Percentiles rank a stretch among this genome's conserved stretches.
Conservation (phyloP, 2,113 vertebrate species). For the Anoplopoma fimbria region DNA sequence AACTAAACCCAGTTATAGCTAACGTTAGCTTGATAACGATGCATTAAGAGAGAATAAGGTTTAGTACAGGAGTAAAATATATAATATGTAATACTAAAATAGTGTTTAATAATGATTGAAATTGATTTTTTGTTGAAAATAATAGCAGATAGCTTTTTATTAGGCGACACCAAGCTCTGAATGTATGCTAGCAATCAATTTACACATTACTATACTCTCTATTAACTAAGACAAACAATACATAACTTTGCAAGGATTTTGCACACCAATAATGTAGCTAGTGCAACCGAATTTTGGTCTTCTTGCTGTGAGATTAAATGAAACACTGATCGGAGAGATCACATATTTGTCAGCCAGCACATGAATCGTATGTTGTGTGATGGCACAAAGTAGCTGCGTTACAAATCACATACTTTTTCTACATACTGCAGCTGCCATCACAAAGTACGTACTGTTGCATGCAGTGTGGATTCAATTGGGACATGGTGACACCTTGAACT, state of each 20-base stretch:
- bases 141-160: background rate
- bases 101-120: background rate
- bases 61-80: background rate
- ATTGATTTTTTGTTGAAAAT: too few relatives aligned
- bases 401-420: background rate
- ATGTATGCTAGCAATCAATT: background rate
- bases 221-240: too few relatives aligned
- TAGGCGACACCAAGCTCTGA: background rate
- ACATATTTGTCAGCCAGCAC: constrained; percentile 41
- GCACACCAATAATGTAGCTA: background rate
- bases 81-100: background rate
- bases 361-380: constrained; percentile 50
- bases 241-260: background rate
- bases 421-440: background rate
- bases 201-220: background rate
- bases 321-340: constrained; percentile 55
- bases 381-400: constrained; percentile 2
- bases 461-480: background rate
- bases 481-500: background rate
- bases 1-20: background rate
- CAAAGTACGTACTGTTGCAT: background rate
- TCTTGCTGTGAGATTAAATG: constrained; percentile 11
- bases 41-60: too few relatives aligned
- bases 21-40: too few relatives aligned
- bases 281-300: background rate